A percentile compares a stretch with the other conserved stretches of the same genome.
These are phyloP conservation scores for Molossus molossus DNA, from an alignment of 2,797 vertebrate genomes.

Conservation along the genomic window DNA sequence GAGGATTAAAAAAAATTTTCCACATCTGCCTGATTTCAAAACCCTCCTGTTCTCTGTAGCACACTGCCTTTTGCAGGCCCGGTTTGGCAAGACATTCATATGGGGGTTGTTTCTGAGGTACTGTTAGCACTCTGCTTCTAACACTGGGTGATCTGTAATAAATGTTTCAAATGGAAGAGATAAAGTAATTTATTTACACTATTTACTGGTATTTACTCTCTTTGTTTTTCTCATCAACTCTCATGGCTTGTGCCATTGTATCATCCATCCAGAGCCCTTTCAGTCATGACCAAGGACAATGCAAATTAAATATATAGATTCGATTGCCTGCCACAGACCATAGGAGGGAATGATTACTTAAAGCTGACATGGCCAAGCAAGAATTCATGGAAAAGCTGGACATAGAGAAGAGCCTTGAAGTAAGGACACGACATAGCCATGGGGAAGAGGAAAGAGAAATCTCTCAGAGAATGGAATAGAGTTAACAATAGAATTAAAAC, in stretches of 20 bases:
- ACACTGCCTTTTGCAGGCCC: neutral
- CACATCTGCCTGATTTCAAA: neutral
- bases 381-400: neutral
- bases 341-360: neutral
- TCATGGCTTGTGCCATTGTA: neutral
- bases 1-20: neutral
- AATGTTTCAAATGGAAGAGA: constrained; percentile 53
- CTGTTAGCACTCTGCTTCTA: neutral
- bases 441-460: neutral
- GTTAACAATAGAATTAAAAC: neutral
- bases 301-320: constrained; percentile 43
- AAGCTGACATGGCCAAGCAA: neutral
- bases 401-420: constrained; percentile 16
- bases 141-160: constrained; percentile 27
- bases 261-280: neutral
- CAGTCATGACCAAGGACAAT: constrained; percentile 52
- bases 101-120: neutral
- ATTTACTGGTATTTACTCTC: constrained; percentile 21
- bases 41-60: neutral
- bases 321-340: neutral
- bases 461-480: neutral
- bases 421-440: neutral
- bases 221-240: constrained; percentile 37
- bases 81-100: neutral
- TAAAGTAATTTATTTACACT: constrained; percentile 33